Conservation (phyloP, 2,888 invertebrate genomes). For the Pollenia labialis region DNA sequence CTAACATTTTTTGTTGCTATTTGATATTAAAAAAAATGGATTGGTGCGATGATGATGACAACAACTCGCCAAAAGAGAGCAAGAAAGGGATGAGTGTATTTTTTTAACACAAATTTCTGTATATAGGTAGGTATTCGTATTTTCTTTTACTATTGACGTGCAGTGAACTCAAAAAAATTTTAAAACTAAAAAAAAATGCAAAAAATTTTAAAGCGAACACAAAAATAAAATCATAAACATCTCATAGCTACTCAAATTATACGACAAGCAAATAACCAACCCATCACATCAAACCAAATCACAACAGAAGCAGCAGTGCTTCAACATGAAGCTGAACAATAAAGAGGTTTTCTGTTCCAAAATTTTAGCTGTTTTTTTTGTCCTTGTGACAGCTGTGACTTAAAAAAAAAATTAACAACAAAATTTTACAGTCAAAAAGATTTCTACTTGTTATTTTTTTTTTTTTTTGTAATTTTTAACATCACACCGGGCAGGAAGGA, state of each 20-base stretch:
- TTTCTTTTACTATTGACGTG: slow-evolving; percentile 80
- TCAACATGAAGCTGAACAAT: slow-evolving; percentile 20
- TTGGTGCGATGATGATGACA: slow-evolving; percentile 22
- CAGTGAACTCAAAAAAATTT: slow-evolving; percentile 78
- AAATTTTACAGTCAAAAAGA: slow-evolving; percentile 70
- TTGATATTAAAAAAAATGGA: slow-evolving; percentile 13
- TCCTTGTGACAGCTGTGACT: slow-evolving; percentile 80
- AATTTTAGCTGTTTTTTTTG: slow-evolving; percentile 54
- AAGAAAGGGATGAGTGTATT: background rate
- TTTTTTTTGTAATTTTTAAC: slow-evolving; percentile 9
- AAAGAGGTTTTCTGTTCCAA: slow-evolving; percentile 27
- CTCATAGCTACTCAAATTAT: slow-evolving; percentile 58
- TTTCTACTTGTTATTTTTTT: slow-evolving; percentile 48
- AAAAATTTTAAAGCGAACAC: slow-evolving; percentile 44
- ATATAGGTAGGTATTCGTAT: background rate
- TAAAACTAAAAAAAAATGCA: slow-evolving; percentile 1
- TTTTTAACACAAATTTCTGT: slow-evolving; percentile 6
- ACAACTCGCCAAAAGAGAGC: background rate
- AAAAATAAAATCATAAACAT: slow-evolving; percentile 55
- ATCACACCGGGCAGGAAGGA: slow-evolving; percentile 7
- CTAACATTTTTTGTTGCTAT: background rate
- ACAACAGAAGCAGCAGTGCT: slow-evolving; percentile 7
- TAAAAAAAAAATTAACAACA: slow-evolving; percentile 74
- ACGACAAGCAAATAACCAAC: slow-evolving; percentile 55
- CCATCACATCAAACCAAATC: slow-evolving; percentile 40